A percentile compares a stretch with the other conserved stretches of the same genome.
Conservation (phyloP, 30 jellyfish, hydroid and myxozoan species). For the Nemopilema nomurai region DNA sequence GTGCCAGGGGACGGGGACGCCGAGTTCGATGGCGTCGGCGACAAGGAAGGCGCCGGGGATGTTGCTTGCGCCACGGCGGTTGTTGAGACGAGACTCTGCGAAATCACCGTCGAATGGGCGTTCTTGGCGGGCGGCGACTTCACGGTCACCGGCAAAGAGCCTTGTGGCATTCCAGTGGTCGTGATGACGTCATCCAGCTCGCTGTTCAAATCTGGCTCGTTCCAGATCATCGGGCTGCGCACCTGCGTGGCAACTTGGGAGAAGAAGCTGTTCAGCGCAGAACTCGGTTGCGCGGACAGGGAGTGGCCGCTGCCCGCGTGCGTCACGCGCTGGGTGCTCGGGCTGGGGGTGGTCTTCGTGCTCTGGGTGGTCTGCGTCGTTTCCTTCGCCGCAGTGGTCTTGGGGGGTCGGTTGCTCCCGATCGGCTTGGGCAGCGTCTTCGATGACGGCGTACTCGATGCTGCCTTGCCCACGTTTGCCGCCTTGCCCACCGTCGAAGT, state of each 20-base stretch:
- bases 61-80: conserved; percentile 68
- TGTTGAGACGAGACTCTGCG: conserved; percentile 59
- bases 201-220: conserved; percentile 48
- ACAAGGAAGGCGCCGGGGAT: conserved; percentile 88
- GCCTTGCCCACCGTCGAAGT: conserved; percentile 12
- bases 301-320: conserved; percentile 44
- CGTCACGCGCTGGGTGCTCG: conserved; percentile 51
- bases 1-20: conserved; percentile 85
- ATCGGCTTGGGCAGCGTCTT: conserved; percentile 89
- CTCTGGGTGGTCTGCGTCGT: conserved; percentile 67
- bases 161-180: conserved; percentile 36
- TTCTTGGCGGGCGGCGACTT: conserved; percentile 13
- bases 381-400: conserved; percentile 28
- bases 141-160: conserved; percentile 16
- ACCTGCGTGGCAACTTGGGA: conserved; percentile 98
- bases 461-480: conserved; percentile 68
- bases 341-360: conserved; percentile 58
- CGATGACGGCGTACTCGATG: conserved; percentile 26
- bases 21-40: conserved; percentile 87
- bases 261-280: conserved; percentile 65
- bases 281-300: conserved; percentile 28
- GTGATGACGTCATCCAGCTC: conserved; percentile 13
- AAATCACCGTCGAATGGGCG: conserved; percentile 30
- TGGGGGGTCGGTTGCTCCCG: conserved; percentile 94
- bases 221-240: conserved; percentile 99